Conservation (phyloP, 2,888 invertebrate species). For the Acrobasis consociella region DNA sequence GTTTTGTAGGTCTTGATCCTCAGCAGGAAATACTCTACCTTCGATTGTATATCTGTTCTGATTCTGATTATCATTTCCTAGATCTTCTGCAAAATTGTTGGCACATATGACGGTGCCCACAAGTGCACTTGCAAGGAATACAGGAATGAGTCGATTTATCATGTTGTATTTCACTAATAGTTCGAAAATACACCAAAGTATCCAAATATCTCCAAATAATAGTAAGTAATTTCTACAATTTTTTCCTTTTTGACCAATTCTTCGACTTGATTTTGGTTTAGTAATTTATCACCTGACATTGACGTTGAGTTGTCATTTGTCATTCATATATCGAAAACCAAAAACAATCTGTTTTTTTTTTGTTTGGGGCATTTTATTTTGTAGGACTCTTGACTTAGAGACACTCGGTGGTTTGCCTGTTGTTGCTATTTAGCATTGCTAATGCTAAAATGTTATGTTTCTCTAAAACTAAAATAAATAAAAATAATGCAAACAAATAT, state of each 20-base stretch:
- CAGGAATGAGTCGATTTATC: constrained; percentile 22
- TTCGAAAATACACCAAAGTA: neutral
- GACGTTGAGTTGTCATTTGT: neutral
- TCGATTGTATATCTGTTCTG: constrained; percentile 86
- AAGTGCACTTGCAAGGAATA: constrained; percentile 30
- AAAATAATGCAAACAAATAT: too few species aligned
- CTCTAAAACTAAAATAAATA: too few species aligned
- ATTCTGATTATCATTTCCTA: constrained; percentile 57
- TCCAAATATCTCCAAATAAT: neutral
- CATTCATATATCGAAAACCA: neutral
- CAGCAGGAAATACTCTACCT: constrained; percentile 90
- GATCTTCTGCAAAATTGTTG: constrained; percentile 58
- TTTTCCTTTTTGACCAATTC: neutral
- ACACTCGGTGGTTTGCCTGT: too few species aligned
- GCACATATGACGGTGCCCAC: constrained; percentile 46
- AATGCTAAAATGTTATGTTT: too few species aligned
- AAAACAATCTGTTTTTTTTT: neutral
- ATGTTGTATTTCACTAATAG: constrained; percentile 5
- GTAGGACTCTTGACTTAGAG: too few species aligned
- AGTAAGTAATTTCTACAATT: neutral
- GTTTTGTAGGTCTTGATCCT: constrained; percentile 80
- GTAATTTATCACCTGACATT: neutral
- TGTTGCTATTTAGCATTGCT: too few species aligned
- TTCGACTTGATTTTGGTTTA: neutral
- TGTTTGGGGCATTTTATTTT: neutral